Base-by-base conservation (phyloP, 2,888 invertebrate species). In the Xanthia icteritia region DNA sequence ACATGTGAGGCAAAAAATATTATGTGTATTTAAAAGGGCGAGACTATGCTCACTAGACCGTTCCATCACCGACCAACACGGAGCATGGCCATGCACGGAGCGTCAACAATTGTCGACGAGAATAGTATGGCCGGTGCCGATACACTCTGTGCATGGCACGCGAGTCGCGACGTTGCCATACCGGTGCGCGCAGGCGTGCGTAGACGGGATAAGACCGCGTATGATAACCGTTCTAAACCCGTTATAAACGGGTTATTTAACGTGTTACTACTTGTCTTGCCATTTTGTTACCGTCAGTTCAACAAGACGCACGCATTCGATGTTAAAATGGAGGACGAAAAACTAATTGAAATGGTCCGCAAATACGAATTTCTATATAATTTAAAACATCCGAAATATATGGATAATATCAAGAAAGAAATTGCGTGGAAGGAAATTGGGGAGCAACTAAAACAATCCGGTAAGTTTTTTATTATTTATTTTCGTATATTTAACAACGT, bases 301-400 rank as follows among this genome's bases (percentile, higher is more conserved):
- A 48, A 60, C 6, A 11, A 73, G n/a, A 48, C 9, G 5, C 15
- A 9, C 36, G 15, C 1, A 8, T 58, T 58, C 48, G 4, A 17
- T 48, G 17, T 42, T 42, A 72, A 42, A 61, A 72, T 71, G 58
- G 69, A 69, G 3, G 73, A 69, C n/a, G 73, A 73, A 58, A 73
- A 69, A 73, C 36, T 73, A 4, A 69, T 39, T 23, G 72, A 60
- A 74, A 8, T 17, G 23, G 60, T 71, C 15, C 39, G 58, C 27
- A 27, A 74, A 39, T 48, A 74, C 39, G 71, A 71, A 23, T 71
- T 48, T 17, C 13, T 73, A 69, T 48, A 39, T 39, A 69, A 73
- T 69, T 36, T 73, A 56, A 73, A 73, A 73, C 73, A 73, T 73
- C 56, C 69, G 15, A 74, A 74, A 60, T 60, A 73, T 45, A 73